These are phyloP conservation scores for Globodera rostochiensis DNA, from an alignment of 1,140 invertebrate species.

Conservation along the genomic window DNA sequence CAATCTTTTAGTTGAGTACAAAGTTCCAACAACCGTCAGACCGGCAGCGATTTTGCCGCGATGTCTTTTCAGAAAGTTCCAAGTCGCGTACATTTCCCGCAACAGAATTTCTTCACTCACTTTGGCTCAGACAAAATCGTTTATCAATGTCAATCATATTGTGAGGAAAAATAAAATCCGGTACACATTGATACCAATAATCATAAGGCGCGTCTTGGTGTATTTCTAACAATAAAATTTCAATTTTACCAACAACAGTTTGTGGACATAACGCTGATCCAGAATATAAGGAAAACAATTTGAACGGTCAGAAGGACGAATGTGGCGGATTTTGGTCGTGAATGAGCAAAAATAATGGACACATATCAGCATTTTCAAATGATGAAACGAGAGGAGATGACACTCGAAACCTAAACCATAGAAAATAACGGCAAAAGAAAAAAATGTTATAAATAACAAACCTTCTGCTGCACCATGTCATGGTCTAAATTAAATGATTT, in stretches of 20 bases:
- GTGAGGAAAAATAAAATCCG: not conserved
- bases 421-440: not conserved
- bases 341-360: not conserved
- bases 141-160: not conserved
- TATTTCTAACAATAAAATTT: constrained; percentile 14
- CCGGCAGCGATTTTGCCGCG: constrained; percentile 29
- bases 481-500: not conserved
- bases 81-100: not conserved
- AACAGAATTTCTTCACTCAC: not conserved
- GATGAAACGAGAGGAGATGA: constrained; percentile 23
- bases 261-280: not conserved
- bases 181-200: not conserved
- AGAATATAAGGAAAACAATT: not conserved
- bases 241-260: constrained; percentile 13
- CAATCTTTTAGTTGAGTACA: constrained; percentile 35
- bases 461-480: constrained; percentile 7
- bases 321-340: not conserved
- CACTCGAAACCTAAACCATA: constrained; percentile 3
- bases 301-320: not conserved
- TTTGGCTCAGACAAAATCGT: not conserved
- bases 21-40: constrained; percentile 21
- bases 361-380: constrained; percentile 19
- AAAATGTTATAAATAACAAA: not conserved
- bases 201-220: not conserved
- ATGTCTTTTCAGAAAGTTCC: constrained; percentile 21